Evolutionary conservation across 2,113 vertebrate genomes (phyloP).

Genomic region (Columba livia): DNA sequence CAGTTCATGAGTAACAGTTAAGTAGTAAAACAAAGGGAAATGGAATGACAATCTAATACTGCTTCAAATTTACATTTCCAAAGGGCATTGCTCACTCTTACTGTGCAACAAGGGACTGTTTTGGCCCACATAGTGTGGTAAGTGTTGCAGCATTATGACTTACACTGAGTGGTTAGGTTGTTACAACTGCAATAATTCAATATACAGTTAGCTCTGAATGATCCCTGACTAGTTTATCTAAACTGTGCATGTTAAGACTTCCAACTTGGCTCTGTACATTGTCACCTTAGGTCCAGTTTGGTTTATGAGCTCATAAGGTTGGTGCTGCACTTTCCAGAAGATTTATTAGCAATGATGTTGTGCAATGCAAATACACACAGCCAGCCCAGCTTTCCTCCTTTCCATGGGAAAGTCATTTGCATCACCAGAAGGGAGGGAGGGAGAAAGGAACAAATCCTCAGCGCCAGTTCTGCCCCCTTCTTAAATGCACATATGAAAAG

Average conservation of each 20-base stretch:
- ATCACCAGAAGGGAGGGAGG: background rate
- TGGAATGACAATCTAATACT: background rate
- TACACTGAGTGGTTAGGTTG: background rate
- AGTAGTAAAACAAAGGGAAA: slow-evolving; percentile 18
- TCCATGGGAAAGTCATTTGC: background rate
- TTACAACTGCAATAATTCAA: background rate
- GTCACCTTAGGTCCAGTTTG: background rate
- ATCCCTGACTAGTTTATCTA: background rate
- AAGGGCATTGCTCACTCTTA: background rate
- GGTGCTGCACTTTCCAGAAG: background rate
- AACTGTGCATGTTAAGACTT: background rate
- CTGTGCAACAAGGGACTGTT: background rate
- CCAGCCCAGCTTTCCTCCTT: background rate
- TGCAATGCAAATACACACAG: background rate
- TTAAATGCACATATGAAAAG: background rate
- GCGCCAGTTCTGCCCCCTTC: background rate
- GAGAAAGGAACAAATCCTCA: background rate
- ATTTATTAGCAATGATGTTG: background rate
- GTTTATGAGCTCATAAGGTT: background rate
- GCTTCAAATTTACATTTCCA: background rate
- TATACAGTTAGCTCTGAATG: background rate
- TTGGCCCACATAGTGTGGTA: background rate
- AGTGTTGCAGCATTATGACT: background rate
- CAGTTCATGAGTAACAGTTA: background rate
- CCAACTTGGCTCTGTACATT: background rate